Evolutionary conservation across 2,888 invertebrate species (phyloP).

Genomic region (Napeogenes sylphis): DNA sequence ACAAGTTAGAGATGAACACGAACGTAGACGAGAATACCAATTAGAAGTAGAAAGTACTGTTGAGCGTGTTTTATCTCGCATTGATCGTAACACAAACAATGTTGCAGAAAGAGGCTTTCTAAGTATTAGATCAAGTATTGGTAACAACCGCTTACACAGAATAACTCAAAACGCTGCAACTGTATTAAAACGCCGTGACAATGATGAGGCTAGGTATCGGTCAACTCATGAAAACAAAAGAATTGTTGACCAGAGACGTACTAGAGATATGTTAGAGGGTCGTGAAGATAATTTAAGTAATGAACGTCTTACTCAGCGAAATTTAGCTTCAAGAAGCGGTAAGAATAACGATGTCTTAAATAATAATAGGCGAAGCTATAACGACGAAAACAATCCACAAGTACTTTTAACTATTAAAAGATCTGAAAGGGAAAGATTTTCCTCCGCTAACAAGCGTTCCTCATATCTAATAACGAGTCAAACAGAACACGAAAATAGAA

Average conservation of each 20-base stretch:
- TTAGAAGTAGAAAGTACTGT: not conserved
- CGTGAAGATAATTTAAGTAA: not conserved
- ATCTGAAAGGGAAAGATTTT: not conserved
- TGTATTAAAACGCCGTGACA: not conserved
- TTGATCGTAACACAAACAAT: not conserved
- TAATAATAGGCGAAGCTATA: not conserved
- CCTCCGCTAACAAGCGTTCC: not conserved
- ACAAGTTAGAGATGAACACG: not conserved
- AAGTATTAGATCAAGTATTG: no score
- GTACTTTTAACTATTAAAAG: not conserved
- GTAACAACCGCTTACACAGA: not conserved
- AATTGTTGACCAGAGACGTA: not conserved
- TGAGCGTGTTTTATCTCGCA: conserved; percentile 1
- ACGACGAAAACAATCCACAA: not conserved
- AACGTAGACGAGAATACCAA: not conserved
- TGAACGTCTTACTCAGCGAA: not conserved
- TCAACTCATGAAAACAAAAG: not conserved
- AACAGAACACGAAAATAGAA: not conserved
- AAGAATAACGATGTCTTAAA: not conserved
- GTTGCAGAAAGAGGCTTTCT: not conserved
- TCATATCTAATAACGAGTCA: not conserved
- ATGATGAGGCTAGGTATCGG: not conserved
- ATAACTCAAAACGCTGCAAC: not conserved
- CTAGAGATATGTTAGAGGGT: not conserved
- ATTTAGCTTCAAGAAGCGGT: not conserved